Percentiles rank a stretch among this genome's conserved stretches.
phyloP scores from a whole-genome alignment of 2,797 vertebrate species.

The Chelonia mydas region DNA sequence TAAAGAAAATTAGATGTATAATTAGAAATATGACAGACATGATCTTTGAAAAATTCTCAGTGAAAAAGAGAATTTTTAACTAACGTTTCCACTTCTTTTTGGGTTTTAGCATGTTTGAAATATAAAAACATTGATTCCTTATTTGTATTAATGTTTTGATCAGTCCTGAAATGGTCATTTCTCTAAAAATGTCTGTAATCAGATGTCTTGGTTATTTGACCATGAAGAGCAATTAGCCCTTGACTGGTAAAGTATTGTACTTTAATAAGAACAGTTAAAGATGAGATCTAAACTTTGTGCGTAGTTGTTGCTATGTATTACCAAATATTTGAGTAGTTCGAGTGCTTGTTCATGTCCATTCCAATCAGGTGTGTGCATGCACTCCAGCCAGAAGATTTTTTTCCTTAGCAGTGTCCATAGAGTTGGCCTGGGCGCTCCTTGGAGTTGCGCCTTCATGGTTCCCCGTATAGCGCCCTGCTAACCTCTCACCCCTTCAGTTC shows the following conservation, averaged over 20 bases:
- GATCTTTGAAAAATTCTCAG: not conserved
- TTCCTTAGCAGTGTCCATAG: too few relatives aligned
- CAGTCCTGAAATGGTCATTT: not conserved
- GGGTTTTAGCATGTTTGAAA: not conserved
- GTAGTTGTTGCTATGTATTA: not conserved
- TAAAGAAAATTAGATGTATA: not conserved
- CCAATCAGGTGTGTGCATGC: too few relatives aligned
- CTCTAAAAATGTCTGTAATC: not conserved
- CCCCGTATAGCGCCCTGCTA: too few relatives aligned
- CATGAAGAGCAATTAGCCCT: not conserved
- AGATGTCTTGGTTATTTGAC: not conserved
- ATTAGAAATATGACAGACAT: not conserved
- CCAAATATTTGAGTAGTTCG: too few relatives aligned
- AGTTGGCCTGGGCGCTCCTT: too few relatives aligned
- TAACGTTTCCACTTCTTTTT: not conserved
- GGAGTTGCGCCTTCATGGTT: too few relatives aligned
- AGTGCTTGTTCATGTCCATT: too few relatives aligned
- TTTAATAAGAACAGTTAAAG: not conserved
- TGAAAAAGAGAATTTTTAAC: not conserved
- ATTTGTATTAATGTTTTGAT: not conserved
- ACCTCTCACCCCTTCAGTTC: too few relatives aligned
- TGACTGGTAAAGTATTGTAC: not conserved
- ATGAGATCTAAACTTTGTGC: not conserved
- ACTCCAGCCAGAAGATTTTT: too few relatives aligned
- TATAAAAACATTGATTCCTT: not conserved